Base-by-base conservation (phyloP, 2,113 vertebrate genomes). In the Lagopus muta region DNA sequence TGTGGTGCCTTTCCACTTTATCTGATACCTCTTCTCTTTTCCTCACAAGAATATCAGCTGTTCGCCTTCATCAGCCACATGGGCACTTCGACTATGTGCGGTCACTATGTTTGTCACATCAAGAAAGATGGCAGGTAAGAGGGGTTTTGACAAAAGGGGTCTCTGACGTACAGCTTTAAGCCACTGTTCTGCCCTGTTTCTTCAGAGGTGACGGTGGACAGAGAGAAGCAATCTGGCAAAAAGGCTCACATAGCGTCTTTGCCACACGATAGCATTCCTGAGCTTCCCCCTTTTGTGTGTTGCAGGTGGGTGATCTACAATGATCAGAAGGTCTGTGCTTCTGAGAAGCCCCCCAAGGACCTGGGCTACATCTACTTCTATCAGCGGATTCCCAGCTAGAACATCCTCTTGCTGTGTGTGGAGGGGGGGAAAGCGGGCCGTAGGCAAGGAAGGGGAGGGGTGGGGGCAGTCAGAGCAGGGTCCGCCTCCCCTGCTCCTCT, bases 361-460 rank as follows among this genome's bases (percentile, higher is more conserved):
- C 97, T 99, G 97, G 99, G 99, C 86, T 99, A 99, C 97, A 99
- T 99, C 97, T 99, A 99, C 98, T 99, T 99, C 98, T 99, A 99
- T 95, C 98, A 99, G 96, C 98, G 99, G 96, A 98, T 98, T 88
- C 91, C 98, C 73, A 99, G 99, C 96, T 99, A 98, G 98, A 97
- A 88, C 82, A 43, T 64, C 81, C 85, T 80, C 71, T 66, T 54
- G 65, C 82, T n/a, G 80, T 45, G 73, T 76, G 70, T 88, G 82
- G 84, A 62, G 72, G 73, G 81, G 95, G 95, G 75, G 25, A 81
- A 30, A 80, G 84, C 27, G 88, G 92, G 84, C 79, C 90, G 60
- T 52, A 75, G 92, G 84, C 45, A 10, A 36, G 86, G 73, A 54
- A 54, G 82, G 86, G n/a, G 64, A 8, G 80, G 86, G 78, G 57